Conservation (phyloP, 2,888 invertebrate genomes). For the Diaphora mendica region DNA sequence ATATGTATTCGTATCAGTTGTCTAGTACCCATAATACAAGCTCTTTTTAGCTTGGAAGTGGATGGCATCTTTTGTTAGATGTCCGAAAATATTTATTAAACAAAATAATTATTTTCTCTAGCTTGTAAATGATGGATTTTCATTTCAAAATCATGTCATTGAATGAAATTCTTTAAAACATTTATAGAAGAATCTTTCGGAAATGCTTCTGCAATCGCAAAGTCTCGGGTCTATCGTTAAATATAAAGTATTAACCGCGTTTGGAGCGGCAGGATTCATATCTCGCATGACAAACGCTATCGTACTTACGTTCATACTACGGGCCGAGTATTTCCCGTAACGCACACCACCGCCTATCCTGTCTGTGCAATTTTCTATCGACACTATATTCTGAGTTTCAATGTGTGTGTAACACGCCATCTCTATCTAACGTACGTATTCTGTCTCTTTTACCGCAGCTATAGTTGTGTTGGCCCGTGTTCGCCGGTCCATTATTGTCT, state of each 20-base stretch:
- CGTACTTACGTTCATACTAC: constrained; percentile 49
- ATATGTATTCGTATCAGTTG: too few species aligned
- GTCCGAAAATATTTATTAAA: too few species aligned
- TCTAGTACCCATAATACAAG: too few species aligned
- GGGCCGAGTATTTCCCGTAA: constrained; percentile 53
- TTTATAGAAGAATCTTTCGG: constrained; percentile 22
- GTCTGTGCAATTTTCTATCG: constrained; percentile 53
- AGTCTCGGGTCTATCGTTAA: constrained; percentile 41
- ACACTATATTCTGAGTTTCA: constrained; percentile 34
- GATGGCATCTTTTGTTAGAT: too few species aligned
- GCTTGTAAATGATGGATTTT: neutral
- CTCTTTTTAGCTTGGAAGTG: too few species aligned
- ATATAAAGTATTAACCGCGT: constrained; percentile 50
- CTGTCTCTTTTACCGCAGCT: constrained; percentile 45
- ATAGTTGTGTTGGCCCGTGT: constrained; percentile 63
- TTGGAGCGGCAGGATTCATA: constrained; percentile 67
- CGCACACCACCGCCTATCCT: constrained; percentile 46
- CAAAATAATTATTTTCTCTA: too few species aligned
- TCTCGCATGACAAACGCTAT: constrained; percentile 57
- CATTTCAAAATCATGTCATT: neutral
- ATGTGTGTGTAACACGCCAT: constrained; percentile 48
- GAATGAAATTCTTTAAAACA: neutral
- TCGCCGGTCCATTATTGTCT: constrained; percentile 75
- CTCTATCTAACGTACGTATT: constrained; percentile 53
- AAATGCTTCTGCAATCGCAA: constrained; percentile 30